These are phyloP conservation scores for Eupithecia centaureata DNA, from an alignment of 2,888 invertebrate species.

Conservation along the genomic window DNA sequence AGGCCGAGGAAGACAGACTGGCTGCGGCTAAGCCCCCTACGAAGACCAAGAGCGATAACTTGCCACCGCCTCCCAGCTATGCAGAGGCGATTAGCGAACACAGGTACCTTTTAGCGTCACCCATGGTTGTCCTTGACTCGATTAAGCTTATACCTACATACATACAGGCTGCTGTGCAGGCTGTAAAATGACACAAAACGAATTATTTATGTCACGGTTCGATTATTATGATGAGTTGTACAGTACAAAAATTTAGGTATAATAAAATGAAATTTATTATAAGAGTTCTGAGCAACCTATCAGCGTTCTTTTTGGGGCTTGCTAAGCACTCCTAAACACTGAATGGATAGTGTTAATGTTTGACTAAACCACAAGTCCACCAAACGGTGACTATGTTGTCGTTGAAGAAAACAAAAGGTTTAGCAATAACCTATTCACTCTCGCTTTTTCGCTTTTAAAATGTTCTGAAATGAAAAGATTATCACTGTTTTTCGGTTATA, in stretches of 20 bases:
- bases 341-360: too few relatives aligned
- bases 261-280: too few relatives aligned
- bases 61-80: slow-evolving; percentile 59
- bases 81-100: slow-evolving; percentile 2
- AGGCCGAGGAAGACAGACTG: slow-evolving; percentile 78
- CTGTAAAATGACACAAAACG: background rate
- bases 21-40: slow-evolving; percentile 61
- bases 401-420: background rate
- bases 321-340: background rate
- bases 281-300: background rate
- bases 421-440: background rate
- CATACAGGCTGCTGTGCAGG: too few relatives aligned
- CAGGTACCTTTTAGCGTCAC: background rate
- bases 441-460: background rate
- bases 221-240: background rate
- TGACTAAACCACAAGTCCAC: background rate
- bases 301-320: background rate
- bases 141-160: background rate
- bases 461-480: background rate
- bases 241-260: background rate
- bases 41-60: slow-evolving; percentile 70
- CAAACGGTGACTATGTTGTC: background rate
- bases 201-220: background rate
- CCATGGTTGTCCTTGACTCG: background rate
- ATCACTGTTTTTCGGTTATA: background rate